phyloP scores from a whole-genome alignment of 1,140 invertebrate genomes.

The Plectrocnemia conspersa region DNA sequence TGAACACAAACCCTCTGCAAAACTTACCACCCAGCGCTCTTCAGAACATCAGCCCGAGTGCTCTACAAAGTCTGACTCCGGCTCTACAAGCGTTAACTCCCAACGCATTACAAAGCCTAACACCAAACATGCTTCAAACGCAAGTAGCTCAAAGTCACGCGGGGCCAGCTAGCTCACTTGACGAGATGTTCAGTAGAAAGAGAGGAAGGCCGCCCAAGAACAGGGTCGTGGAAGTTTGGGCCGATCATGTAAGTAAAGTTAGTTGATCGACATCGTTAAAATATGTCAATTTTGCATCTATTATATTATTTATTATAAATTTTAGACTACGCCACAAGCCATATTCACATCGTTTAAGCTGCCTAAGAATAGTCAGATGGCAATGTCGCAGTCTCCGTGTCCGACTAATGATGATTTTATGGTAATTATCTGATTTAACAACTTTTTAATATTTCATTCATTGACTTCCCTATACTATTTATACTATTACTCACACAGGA shows the following conservation, averaged over 20 bases:
- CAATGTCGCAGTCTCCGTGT: slow-evolving; percentile 46
- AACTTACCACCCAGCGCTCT: slow-evolving; percentile 11
- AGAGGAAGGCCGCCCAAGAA: slow-evolving; percentile 88
- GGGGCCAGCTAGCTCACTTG: slow-evolving; percentile 68
- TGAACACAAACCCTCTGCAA: slow-evolving; percentile 26
- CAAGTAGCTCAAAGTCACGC: slow-evolving; percentile 56
- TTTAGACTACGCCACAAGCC: slow-evolving; percentile 71
- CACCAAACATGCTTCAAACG: slow-evolving; percentile 6
- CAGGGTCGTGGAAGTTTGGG: slow-evolving; percentile 84
- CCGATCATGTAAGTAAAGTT: slow-evolving; percentile 65
- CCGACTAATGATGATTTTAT: slow-evolving; percentile 52
- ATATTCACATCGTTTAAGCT: slow-evolving; percentile 92
- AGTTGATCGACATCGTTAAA: neutral
- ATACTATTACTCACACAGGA: slow-evolving; percentile 4
- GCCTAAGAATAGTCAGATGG: slow-evolving; percentile 63
- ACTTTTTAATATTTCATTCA: neutral
- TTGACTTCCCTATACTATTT: neutral
- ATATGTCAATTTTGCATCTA: neutral
- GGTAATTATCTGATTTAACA: slow-evolving; percentile 40
- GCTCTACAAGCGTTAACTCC: slow-evolving; percentile 43
- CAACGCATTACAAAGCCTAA: slow-evolving; percentile 22
- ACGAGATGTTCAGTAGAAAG: slow-evolving; percentile 86
- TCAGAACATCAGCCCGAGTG: slow-evolving; percentile 24
- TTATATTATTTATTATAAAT: slow-evolving; percentile 18
- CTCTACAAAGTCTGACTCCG: slow-evolving; percentile 52